Evolutionary conservation across 2,113 vertebrate genomes (phyloP).

Genomic region (Arvicanthis niloticus): DNA sequence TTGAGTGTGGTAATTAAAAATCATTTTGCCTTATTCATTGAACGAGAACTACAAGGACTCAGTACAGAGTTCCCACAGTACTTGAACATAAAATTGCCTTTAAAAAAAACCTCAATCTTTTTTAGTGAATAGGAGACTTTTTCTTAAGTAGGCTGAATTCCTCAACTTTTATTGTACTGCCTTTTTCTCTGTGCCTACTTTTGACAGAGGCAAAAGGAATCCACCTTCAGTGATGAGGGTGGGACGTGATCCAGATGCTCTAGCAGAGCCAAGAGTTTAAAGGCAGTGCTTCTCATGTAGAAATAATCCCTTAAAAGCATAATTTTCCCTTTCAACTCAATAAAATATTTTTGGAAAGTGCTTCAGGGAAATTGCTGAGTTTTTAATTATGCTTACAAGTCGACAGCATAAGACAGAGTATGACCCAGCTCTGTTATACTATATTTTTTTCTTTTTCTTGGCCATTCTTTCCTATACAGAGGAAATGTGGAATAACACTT

Average conservation of each 20-base stretch:
- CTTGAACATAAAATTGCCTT: conserved; percentile 61
- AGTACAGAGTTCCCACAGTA: conserved; percentile 45
- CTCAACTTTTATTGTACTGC: conserved; percentile 49
- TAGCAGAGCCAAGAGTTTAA: conserved; percentile 50
- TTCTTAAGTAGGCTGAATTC: conserved; percentile 45
- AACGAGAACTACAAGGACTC: neutral
- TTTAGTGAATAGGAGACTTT: conserved; percentile 40
- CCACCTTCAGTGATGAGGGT: conserved; percentile 20
- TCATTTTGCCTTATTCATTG: conserved; percentile 60
- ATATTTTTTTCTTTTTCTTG: neutral
- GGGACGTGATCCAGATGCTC: conserved; percentile 60
- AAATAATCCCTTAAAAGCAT: conserved; percentile 73
- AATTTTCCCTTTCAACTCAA: conserved; percentile 80
- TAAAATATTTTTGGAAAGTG: conserved; percentile 73
- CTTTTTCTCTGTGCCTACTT: conserved; percentile 59
- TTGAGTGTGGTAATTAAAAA: conserved; percentile 57
- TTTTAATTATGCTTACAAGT: conserved; percentile 76
- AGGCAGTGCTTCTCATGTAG: conserved; percentile 59
- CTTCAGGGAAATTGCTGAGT: conserved; percentile 75
- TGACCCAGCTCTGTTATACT: neutral
- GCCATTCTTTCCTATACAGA: neutral
- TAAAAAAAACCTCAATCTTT: neutral
- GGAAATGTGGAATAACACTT: neutral
- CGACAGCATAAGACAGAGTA: conserved; percentile 54
- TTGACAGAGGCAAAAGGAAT: conserved; percentile 47